Base-by-base conservation (phyloP, 2,797 vertebrate genomes). In the Crypturellus tataupa region DNA sequence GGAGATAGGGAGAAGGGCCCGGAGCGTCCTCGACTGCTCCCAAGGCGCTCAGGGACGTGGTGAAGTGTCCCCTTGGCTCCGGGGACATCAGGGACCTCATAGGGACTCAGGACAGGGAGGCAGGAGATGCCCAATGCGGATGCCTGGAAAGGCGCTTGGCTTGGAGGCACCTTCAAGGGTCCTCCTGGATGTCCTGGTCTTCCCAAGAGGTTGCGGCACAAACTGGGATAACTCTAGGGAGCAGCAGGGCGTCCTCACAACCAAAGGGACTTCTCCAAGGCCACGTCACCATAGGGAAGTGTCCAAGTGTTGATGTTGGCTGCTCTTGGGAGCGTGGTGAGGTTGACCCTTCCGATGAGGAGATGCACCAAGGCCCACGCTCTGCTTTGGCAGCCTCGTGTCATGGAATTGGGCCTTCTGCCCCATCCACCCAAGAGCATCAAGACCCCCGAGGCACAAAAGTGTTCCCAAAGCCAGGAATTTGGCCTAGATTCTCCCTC, bases 41-140 rank as follows among this genome's bases (percentile, higher is more conserved):
- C 10, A 17, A 20, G 9, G 47, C 7, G 23, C 47, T 53, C 15
- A 8, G 51, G 16, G 51, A 14, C 23, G 6, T 25, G 15, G 15
- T 14, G 40, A 13, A 10, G 12, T 40, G 46, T 23, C 21, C 46
- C 46, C 46, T 47, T 21, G 20, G 47, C 47, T 49, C 25, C 49
- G 24, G 37, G 80, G 78, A 90, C 92, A 92, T 96, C 97, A 97
- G 15, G 64, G 24, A 60, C 69, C 77, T 60, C 47, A 6, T 7
- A 24, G 23, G 47, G 47, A 49, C 47, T 49, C 21, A 6, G 47
- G 21, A 12, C 12, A 12, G 21, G 21, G 47, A 49, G 21, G 21
- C 47, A 46, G 20, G 44, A 46, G 42, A 17, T 44, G 42, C 42
- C 21, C 46, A 21, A 10, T 9, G 20, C 4, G 95, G 97, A 91